phyloP scores from a whole-genome alignment of 2,888 invertebrate genomes.

The Augochlorella aurata region DNA sequence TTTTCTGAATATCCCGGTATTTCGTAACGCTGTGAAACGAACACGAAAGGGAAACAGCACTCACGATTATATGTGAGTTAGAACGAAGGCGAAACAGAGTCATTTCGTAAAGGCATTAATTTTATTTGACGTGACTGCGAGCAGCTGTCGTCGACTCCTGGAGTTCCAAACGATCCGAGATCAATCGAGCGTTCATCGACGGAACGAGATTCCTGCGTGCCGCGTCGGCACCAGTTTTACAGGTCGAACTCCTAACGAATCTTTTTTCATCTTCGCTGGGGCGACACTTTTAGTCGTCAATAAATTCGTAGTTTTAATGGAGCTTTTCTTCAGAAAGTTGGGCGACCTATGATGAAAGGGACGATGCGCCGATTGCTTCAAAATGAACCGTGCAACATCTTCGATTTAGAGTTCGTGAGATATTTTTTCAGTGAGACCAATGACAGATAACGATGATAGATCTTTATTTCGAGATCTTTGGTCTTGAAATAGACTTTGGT shows the following conservation, averaged over 20 bases:
- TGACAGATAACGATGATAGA: too few species aligned
- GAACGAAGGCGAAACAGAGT: background rate
- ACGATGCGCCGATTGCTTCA: background rate
- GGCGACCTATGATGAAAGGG: background rate
- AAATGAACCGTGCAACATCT: background rate
- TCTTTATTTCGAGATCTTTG: too few species aligned
- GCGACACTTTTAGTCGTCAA: background rate
- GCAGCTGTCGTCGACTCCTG: background rate
- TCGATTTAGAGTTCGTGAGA: background rate
- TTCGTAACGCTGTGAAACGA: background rate
- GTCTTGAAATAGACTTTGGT: too few species aligned
- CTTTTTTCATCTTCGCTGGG: background rate
- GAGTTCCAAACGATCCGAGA: background rate
- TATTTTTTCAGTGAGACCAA: too few species aligned
- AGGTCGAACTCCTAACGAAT: background rate
- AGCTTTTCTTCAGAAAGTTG: background rate
- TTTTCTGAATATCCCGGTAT: background rate
- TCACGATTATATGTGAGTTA: background rate
- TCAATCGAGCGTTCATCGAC: conserved; percentile 3
- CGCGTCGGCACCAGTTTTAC: background rate
- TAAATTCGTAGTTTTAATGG: background rate
- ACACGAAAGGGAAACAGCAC: background rate
- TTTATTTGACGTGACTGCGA: background rate
- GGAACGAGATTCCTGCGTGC: background rate
- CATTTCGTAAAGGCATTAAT: conserved; percentile 4